Percentiles rank a stretch among this genome's conserved stretches.
Evolutionary conservation across 2,888 invertebrate genomes (phyloP).

Genomic region (Apamea crenata): DNA sequence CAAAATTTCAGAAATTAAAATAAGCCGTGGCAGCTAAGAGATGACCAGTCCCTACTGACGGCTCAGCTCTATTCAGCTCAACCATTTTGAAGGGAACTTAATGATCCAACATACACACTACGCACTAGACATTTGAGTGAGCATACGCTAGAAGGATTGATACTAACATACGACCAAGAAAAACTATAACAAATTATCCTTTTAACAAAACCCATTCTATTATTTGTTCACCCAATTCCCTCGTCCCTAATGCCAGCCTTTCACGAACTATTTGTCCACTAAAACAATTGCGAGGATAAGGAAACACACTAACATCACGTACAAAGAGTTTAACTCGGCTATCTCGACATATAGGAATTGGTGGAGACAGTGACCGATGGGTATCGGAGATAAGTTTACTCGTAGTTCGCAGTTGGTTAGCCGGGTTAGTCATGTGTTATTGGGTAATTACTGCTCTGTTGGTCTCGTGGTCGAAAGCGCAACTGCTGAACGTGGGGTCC

Average conservation of each 20-base stretch:
- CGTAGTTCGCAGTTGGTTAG: constrained; percentile 46
- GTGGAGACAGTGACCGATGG: constrained; percentile 67
- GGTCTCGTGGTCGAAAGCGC: neutral
- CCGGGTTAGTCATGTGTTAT: constrained; percentile 46
- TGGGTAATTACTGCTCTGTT: constrained; percentile 31
- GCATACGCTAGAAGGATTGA: neutral
- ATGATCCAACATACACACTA: too few species aligned
- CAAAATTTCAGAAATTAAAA: too few species aligned
- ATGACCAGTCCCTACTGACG: too few species aligned
- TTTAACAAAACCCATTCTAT: constrained; percentile 39
- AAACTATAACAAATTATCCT: neutral
- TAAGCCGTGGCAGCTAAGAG: too few species aligned
- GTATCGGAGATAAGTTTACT: constrained; percentile 56
- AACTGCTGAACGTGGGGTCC: neutral
- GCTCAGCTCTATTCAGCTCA: too few species aligned
- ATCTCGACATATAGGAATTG: constrained; percentile 66
- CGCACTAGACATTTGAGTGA: too few species aligned
- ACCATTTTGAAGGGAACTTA: too few species aligned
- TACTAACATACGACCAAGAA: neutral
- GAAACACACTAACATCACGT: constrained; percentile 78
- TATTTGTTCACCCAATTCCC: constrained; percentile 47
- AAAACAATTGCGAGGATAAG: constrained; percentile 75
- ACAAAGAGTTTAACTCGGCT: constrained; percentile 58
- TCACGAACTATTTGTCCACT: constrained; percentile 81
- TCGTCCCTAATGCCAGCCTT: constrained; percentile 71